Evolutionary conservation across 2,797 vertebrate genomes (phyloP), one percentile per base, ranked within the genome.

Genomic region (Macrochelys suwanniensis): DNA sequence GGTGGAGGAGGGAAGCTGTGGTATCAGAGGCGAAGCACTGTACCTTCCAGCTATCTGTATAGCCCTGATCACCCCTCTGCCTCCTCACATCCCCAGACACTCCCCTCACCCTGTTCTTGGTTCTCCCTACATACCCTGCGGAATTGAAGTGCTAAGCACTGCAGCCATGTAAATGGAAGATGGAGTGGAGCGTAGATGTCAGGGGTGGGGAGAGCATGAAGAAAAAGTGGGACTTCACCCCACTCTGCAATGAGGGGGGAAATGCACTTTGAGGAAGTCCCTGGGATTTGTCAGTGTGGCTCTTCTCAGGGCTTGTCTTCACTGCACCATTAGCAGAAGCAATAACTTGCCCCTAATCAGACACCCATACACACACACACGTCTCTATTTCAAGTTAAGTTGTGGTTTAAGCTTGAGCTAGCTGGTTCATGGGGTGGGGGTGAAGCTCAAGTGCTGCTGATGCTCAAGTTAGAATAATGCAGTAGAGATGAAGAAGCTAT

Each of bases 401-500:
- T 61, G 15, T 61, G 59, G 31, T 61, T 61, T 61, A 61, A 61
- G 31, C 31, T 31, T 31, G 13, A 61, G 57, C 28, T 61, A 61
- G 31, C 4, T 61, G 59, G 15, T 33, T 61, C 15, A 33, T 33
- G 13, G 56, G 25, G 31, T 13, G 59, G 15, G 25, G 28, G 13
- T 33, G 13, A 61, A 61, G 59, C 31, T 33, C 15, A 61, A 33
- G 59, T 61, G 28, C 59, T 61, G 59, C 13, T 33, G 31, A 61
- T 61, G 31, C 33, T 61, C 31, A 61, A 59, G 28, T 59, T 59
- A 59, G 5, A 37, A 53, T 33, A 65, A 84, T 50, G 78, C 59
- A 0, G 10, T 1, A 2, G 37, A 83, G 89, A 1, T 0, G 87
- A 0, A 1, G 50, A 59, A 15, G 57, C 13, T 59, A 59, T 59